Conservation (phyloP, 2,888 invertebrate genomes). For the Agonum fuliginosum region DNA sequence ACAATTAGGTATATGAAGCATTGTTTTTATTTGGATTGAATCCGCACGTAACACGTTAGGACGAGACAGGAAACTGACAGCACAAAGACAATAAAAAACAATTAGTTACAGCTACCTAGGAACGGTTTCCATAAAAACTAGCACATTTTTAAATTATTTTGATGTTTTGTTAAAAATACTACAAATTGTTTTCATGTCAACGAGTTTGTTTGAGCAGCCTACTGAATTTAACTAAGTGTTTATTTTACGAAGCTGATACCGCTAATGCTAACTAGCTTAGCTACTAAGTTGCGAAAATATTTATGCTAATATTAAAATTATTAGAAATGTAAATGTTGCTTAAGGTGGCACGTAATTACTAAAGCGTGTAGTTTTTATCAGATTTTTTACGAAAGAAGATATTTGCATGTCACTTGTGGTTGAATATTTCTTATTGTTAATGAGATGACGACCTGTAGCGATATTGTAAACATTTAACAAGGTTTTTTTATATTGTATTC, state of each 20-base stretch:
- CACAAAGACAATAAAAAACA: constrained; percentile 7
- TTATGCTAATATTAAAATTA: constrained; percentile 32
- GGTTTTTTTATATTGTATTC: background rate
- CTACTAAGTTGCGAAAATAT: constrained; percentile 35
- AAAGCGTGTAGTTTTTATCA: constrained; percentile 27
- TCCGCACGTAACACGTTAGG: too few species aligned
- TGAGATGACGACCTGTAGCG: background rate
- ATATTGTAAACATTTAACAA: background rate
- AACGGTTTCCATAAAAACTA: constrained; percentile 21
- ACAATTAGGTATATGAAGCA: too few species aligned
- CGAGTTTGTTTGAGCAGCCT: constrained; percentile 29
- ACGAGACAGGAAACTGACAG: constrained; percentile 14
- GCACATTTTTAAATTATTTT: too few species aligned
- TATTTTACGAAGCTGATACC: constrained; percentile 24
- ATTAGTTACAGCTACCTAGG: background rate
- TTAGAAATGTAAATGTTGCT: constrained; percentile 36
- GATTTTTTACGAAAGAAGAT: background rate
- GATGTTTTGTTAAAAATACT: constrained; percentile 27
- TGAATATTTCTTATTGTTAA: background rate
- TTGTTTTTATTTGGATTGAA: too few species aligned
- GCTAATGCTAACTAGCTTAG: constrained; percentile 10
- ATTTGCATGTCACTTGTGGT: background rate
- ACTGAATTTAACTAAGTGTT: constrained; percentile 12
- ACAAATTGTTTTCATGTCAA: constrained; percentile 19
- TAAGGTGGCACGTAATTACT: constrained; percentile 24